Conservation (phyloP, 1,140 invertebrate species). For the Pteromalus puparum region DNA sequence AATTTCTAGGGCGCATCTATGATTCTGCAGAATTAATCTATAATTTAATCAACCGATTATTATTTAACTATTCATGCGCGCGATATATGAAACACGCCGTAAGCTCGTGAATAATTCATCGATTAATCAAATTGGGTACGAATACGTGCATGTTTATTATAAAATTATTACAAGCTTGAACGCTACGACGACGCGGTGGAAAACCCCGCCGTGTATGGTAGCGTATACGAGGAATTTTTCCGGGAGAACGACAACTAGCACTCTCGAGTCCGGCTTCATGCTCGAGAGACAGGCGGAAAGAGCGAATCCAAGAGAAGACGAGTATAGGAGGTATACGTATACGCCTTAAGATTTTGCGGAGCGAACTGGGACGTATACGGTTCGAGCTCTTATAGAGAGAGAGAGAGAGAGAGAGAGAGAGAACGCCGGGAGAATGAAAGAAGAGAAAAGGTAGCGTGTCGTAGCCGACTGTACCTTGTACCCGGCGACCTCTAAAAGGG, state of each 20-base stretch:
- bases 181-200: too few relatives aligned
- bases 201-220: too few relatives aligned
- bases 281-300: background rate
- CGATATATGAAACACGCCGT: too few relatives aligned
- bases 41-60: too few relatives aligned
- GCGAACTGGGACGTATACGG: background rate
- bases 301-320: background rate
- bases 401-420: background rate
- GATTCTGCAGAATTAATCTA: too few relatives aligned
- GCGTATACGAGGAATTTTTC: background rate
- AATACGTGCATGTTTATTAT: too few relatives aligned
- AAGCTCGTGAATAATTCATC: too few relatives aligned
- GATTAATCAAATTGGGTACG: too few relatives aligned
- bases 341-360: conserved; percentile 12
- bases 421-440: background rate
- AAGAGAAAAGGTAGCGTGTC: background rate
- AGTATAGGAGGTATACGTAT: background rate
- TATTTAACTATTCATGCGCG: too few relatives aligned
- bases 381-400: background rate
- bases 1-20: too few relatives aligned
- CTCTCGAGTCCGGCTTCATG: background rate
- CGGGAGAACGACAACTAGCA: background rate
- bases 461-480: background rate
- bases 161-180: too few relatives aligned
- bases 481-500: conserved; percentile 9